Conservation (phyloP, 2,888 invertebrate species). For the Leptinotarsa rubiginosa region DNA sequence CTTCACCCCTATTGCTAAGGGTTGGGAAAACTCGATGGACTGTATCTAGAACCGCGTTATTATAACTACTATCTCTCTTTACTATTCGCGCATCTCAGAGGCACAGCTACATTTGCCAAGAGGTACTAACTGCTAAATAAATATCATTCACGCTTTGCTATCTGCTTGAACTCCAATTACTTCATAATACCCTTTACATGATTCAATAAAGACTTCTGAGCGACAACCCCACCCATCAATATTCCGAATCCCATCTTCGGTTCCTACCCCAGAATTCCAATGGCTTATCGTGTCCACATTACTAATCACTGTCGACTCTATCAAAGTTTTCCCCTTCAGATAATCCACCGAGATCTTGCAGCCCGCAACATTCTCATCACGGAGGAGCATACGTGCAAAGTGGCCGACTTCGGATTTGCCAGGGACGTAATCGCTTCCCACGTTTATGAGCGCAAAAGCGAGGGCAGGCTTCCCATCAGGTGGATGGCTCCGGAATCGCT, state of each 20-base stretch:
- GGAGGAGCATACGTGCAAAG: conserved; percentile 89
- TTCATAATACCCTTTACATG: no score
- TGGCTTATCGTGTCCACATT: background rate
- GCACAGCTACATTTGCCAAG: no score
- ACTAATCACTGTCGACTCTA: conserved; percentile 1
- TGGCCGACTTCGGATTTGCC: conserved; percentile 95
- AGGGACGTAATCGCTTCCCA: conserved; percentile 89
- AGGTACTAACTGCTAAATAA: no score
- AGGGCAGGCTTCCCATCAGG: conserved; percentile 76
- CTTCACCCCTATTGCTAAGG: no score
- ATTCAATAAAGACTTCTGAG: background rate
- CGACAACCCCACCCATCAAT: background rate
- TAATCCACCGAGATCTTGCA: conserved; percentile 91
- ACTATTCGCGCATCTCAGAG: no score
- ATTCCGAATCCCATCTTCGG: background rate
- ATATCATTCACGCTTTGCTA: no score
- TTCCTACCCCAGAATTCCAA: background rate
- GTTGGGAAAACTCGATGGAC: no score
- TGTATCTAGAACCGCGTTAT: no score
- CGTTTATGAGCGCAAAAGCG: conserved; percentile 88
- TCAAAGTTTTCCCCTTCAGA: conserved; percentile 67
- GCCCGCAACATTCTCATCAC: conserved; percentile 89
- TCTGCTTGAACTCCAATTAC: no score
- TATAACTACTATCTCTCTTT: no score
- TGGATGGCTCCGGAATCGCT: conserved; percentile 98